A percentile compares a stretch with the other conserved stretches of the same genome.
Evolutionary conservation across 2,797 vertebrate genomes (phyloP).

Genomic region (Okamejei kenojei): DNA sequence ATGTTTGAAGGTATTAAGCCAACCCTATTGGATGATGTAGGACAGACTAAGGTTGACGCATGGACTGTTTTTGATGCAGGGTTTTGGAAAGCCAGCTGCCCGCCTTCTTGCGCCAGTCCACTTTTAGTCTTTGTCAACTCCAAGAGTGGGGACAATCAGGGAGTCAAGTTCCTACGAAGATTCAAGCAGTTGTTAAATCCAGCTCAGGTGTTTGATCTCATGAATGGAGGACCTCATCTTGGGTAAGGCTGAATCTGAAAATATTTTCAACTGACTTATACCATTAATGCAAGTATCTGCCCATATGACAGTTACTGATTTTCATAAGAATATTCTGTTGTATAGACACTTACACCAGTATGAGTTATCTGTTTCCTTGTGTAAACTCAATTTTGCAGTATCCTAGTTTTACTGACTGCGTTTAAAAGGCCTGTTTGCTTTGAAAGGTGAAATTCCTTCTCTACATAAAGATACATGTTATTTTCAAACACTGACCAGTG

Average conservation of each 20-base stretch:
- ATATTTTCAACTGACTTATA: background rate
- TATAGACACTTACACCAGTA: background rate
- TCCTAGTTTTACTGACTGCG: background rate
- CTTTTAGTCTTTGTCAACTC: constrained; percentile 98
- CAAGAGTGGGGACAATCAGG: constrained; percentile 98
- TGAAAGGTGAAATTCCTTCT: background rate
- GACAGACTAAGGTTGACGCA: background rate
- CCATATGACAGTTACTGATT: background rate
- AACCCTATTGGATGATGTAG: background rate
- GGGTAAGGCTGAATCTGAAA: constrained; percentile 65
- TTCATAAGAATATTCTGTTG: background rate
- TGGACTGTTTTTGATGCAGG: constrained; percentile 59
- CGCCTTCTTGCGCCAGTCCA: constrained; percentile 90
- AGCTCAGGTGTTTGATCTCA: constrained; percentile 96
- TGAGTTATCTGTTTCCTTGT: background rate
- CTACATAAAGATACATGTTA: background rate
- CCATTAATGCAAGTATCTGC: background rate
- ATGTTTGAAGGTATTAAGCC: background rate
- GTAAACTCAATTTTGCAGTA: background rate
- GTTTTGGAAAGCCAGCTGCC: constrained; percentile 96
- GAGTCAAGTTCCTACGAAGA: constrained; percentile 92
- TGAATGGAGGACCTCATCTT: constrained; percentile 93
- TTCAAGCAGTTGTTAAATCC: constrained; percentile 98
- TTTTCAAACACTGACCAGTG: background rate
- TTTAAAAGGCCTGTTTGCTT: background rate